Base-by-base conservation (phyloP, 2,113 vertebrate genomes). In the Eptesicus fuscus region DNA sequence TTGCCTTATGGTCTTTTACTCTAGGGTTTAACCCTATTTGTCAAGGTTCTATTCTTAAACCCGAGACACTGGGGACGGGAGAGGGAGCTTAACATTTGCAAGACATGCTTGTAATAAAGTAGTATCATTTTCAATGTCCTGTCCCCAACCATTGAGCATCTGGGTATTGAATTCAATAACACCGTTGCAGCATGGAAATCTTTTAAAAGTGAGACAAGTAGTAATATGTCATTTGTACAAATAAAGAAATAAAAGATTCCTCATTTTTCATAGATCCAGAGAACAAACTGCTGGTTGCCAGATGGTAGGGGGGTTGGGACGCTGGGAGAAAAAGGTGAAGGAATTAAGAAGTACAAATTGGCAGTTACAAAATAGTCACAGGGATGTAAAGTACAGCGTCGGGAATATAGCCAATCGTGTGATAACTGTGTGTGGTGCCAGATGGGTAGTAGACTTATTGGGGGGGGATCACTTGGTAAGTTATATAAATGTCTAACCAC, bases 181-280 rank as follows among this genome's bases (percentile, higher is more conserved):
- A 59, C 9, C 67, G 28, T 80, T 91, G 22, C 76, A 65, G 13
- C 37, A 32, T 42, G 25, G n/a, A 94, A 87, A 87, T 84, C 95
- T 90, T 83, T 94, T 83, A 12, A 83, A 90, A 97, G 44, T 70
- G 42, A 90, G 40, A 63, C 86, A 56, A 91, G 22, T 78, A 70
- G 47, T 77, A 94, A 56, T 61, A 65, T n/a, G 25, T 77, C 67
- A 88, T 95, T 83, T 85, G 7, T 74, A 44, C 63, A 42, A 93
- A 83, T 37, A 84, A 93, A 78, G 51, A 90, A 94, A 80, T 53
- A 91, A 83, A 69, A 69, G 67, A 69, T 35, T 69, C n/a, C 18
- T 35, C 17, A 69, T 35, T 69, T 35, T 35, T 69, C 67, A 69
- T 69, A 35, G n/a, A 69, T 69, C 18, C 8, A 37, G 67, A 35